Evolutionary conservation across 2,888 invertebrate genomes (phyloP), one percentile per base, ranked within the genome.

Genomic region (Tetragonisca angustula): DNA sequence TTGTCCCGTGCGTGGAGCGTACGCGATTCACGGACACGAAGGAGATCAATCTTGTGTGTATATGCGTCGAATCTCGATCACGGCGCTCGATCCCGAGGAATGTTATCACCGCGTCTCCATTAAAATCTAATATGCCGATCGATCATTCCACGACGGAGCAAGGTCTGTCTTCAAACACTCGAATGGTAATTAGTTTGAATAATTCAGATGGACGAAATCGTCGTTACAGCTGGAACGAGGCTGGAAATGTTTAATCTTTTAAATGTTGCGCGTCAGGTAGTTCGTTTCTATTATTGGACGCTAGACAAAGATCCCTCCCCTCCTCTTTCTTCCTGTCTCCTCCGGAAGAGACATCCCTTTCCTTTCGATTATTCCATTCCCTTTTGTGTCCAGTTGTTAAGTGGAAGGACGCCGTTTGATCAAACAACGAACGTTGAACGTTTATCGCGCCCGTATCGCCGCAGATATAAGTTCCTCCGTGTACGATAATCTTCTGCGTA

Each of bases 391-490:
- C 13, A 59, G n/a, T 5, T 59, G 56, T 59, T 59, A 59, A 59
- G n/a, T 59, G 4, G 5, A 59, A 59, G 56, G n/a, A 59, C 15
- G 15, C 13, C 15, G 78, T 83, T 85, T 80, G 80, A 85, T 85
- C 77, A 67, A 54, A 80, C 74, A 80, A 80, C 79, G 59, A 52
- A 52, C 52, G 43, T 77, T 76, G 71, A 59, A 27, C 56, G 19
- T 19, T 77, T 82, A 84, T 84, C 84, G 71, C 52, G 4, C 17
- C 49, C 62, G 56, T 52, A 82, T 79, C 82, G n/a, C 43, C 54
- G 65, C 56, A 24, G 67, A 69, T 67, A 77, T 59, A 59, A 81
- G 52, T 64, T 73, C 76, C 62, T 76, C 75, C 71, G 72, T 71
- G 65, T 27, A 62, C 68, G 70, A 73, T 77, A 69, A 82, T 82